phyloP scores from a whole-genome alignment of 1,140 invertebrate species.

The Paraescarpia echinospica region DNA sequence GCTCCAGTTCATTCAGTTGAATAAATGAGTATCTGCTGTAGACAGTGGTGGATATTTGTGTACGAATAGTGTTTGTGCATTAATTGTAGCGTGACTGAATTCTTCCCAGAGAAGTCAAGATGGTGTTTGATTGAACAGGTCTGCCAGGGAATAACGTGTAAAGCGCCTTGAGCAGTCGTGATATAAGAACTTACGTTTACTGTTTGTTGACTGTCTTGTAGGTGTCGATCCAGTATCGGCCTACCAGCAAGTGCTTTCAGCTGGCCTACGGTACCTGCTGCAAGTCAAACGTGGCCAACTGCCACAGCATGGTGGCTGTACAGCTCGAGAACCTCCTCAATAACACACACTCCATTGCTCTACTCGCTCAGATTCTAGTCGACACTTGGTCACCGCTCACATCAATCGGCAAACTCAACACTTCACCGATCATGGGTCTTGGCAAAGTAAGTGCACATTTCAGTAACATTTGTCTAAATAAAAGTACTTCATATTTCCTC shows the following conservation, averaged over 20 bases:
- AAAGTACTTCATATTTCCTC: background rate
- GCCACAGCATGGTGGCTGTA: constrained; percentile 76
- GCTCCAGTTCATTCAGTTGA: no score
- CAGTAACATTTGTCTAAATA: background rate
- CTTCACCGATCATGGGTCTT: constrained; percentile 45
- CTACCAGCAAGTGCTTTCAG: constrained; percentile 71
- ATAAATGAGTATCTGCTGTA: no score
- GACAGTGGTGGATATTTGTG: no score
- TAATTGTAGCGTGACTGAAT: no score
- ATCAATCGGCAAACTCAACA: constrained; percentile 49
- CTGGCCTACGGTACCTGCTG: constrained; percentile 66
- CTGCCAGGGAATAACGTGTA: no score
- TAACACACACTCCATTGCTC: constrained; percentile 70
- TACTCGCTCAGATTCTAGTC: constrained; percentile 68
- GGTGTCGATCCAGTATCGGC: constrained; percentile 69
- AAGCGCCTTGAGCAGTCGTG: no score
- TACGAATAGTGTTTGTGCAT: no score
- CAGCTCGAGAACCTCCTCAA: constrained; percentile 82
- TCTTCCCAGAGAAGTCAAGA: no score
- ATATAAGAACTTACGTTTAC: no score
- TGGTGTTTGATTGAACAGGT: no score
- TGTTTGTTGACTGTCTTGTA: background rate
- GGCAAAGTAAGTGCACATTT: background rate
- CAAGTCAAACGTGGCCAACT: constrained; percentile 65
- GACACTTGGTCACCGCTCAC: constrained; percentile 52